phyloP scores from a whole-genome alignment of 2,797 vertebrate species.

The Peromyscus attwateri region DNA sequence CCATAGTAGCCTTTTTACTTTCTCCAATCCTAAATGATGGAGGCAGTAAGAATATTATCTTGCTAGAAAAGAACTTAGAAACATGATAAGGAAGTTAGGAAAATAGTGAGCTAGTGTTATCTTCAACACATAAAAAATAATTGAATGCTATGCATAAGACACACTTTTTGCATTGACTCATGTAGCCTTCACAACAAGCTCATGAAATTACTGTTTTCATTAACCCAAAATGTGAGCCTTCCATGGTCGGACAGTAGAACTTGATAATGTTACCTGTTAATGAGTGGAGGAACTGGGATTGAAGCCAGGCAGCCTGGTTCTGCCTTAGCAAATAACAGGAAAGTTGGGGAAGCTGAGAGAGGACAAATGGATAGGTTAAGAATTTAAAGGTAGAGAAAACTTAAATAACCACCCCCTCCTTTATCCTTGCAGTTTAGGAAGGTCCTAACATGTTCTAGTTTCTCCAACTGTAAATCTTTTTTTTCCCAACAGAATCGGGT shows the following conservation, averaged over 20 bases:
- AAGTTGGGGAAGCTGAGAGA: background rate
- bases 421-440: background rate
- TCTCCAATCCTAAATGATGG: background rate
- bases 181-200: background rate
- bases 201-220: background rate
- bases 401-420: background rate
- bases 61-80: background rate
- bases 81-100: background rate
- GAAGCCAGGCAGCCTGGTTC: background rate
- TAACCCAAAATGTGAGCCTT: background rate
- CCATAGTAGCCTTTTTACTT: background rate
- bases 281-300: background rate
- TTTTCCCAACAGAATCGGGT: background rate
- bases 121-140: slow-evolving; percentile 35
- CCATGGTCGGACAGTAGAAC: background rate
- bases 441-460: background rate
- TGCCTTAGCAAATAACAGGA: background rate
- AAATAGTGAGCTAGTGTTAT: slow-evolving; percentile 30
- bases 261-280: background rate
- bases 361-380: background rate
- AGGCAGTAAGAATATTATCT: background rate
- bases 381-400: background rate
- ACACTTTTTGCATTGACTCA: background rate
- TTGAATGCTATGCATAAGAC: background rate
- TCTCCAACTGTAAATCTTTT: background rate